Evolutionary conservation across 2,888 invertebrate species (phyloP).

Genomic region (Cenopis cana): DNA sequence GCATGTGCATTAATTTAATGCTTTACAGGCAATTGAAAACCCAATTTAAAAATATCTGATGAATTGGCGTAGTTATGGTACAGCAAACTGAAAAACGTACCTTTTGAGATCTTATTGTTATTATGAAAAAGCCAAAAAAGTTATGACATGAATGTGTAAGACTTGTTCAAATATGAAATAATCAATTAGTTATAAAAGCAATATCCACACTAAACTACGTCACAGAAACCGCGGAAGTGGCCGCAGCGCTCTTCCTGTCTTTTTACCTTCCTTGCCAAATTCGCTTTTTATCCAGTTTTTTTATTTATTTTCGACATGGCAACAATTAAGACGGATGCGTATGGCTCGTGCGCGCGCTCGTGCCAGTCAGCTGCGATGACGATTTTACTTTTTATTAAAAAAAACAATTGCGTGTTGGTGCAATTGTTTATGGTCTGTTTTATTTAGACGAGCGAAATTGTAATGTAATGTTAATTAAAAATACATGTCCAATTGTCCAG

Average conservation of each 20-base stretch:
- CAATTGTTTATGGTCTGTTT: constrained; percentile 50
- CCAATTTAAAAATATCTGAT: neutral
- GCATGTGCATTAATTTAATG: neutral
- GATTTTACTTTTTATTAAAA: constrained; percentile 63
- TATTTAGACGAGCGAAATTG: constrained; percentile 7
- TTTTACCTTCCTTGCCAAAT: constrained; percentile 75
- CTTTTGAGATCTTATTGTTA: too few species aligned
- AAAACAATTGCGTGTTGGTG: constrained; percentile 18
- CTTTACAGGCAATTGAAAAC: neutral
- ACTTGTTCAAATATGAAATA: neutral
- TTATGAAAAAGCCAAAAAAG: too few species aligned
- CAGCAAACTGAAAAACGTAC: too few species aligned
- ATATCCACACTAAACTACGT: constrained; percentile 58
- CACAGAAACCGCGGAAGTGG: constrained; percentile 75
- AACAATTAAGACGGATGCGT: constrained; percentile 68
- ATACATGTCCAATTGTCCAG: neutral
- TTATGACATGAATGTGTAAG: neutral
- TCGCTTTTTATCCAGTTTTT: constrained; percentile 70
- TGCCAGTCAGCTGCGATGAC: constrained; percentile 62
- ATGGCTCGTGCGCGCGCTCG: constrained; percentile 72
- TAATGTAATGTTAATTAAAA: neutral
- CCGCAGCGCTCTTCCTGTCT: constrained; percentile 83
- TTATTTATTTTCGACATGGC: constrained; percentile 58
- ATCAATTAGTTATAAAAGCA: constrained; percentile 3
- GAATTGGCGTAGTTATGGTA: too few species aligned